Percentiles rank a stretch among this genome's conserved stretches.
Conservation (phyloP, 1,140 invertebrate genomes). For the Callitettix versicolor region DNA sequence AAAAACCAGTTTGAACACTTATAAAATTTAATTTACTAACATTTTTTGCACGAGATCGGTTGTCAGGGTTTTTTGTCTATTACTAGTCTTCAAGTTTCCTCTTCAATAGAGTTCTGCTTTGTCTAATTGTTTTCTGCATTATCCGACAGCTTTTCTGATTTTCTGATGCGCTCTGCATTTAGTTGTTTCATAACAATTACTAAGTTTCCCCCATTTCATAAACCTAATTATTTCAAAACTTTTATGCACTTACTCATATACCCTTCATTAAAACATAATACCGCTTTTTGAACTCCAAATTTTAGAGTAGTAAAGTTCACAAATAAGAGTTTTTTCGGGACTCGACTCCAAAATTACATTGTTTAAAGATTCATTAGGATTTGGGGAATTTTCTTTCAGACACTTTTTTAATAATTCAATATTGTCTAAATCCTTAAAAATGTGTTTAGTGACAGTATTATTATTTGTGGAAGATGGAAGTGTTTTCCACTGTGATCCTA, state of each 20-base stretch:
- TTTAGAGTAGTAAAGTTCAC: not conserved
- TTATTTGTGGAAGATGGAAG: not conserved
- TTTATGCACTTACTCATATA: not conserved
- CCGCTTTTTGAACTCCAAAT: not conserved
- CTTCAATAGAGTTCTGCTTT: not conserved
- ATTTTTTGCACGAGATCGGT: not conserved
- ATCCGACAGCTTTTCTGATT: not conserved
- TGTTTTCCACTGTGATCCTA: constrained; percentile 11
- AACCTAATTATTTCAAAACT: not conserved
- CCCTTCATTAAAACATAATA: not conserved
- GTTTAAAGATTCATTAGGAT: constrained; percentile 3
- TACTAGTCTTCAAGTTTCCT: not conserved
- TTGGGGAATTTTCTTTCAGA: not conserved
- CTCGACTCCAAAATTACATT: not conserved
- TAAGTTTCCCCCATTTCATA: not conserved
- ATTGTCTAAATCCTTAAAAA: constrained; percentile 4
- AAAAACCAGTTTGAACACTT: not conserved
- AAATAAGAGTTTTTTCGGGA: not conserved
- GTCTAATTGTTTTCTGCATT: not conserved
- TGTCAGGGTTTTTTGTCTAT: not conserved
- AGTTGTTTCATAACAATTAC: not conserved
- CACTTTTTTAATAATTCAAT: constrained; percentile 1
- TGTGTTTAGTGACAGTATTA: not conserved
- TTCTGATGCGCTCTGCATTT: not conserved
- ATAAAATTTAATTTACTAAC: not conserved